Percentiles rank a stretch among this genome's conserved stretches.
phyloP scores from a whole-genome alignment of 1,140 invertebrate species.

The Bombyx mori region DNA sequence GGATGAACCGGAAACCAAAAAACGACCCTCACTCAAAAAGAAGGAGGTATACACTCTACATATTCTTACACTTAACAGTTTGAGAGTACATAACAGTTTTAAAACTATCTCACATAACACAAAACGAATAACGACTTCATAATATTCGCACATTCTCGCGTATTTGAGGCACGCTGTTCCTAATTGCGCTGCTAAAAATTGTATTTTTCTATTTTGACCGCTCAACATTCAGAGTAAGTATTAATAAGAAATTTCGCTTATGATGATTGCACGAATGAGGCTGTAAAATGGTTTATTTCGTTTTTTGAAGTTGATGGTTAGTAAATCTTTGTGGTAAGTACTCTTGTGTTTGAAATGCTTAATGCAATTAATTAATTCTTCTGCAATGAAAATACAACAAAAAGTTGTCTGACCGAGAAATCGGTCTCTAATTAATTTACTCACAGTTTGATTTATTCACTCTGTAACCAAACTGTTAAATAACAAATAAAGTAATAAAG shows the following conservation, averaged over 20 bases:
- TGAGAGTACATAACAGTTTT: constrained; percentile 9
- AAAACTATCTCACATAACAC: constrained; percentile 9
- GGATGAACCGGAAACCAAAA: constrained; percentile 52
- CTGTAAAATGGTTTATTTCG: constrained; percentile 23
- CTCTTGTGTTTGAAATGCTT: too few relatives aligned
- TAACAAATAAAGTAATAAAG: too few relatives aligned
- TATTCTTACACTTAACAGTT: constrained; percentile 22
- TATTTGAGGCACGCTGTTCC: not conserved
- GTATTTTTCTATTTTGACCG: not conserved
- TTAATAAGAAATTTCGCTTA: not conserved
- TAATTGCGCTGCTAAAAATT: not conserved
- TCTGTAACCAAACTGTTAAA: too few relatives aligned
- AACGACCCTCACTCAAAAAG: constrained; percentile 58
- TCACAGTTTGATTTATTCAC: too few relatives aligned
- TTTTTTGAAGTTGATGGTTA: not conserved
- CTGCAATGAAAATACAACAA: too few relatives aligned
- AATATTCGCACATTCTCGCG: not conserved
- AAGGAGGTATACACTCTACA: constrained; percentile 47
- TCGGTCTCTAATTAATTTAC: too few relatives aligned
- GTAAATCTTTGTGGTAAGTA: too few relatives aligned
- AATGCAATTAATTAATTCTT: too few relatives aligned
- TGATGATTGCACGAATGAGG: constrained; percentile 14
- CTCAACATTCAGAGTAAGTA: constrained; percentile 5
- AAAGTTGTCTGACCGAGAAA: too few relatives aligned
- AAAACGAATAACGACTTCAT: constrained; percentile 18